phyloP scores from a whole-genome alignment of 2,888 invertebrate species.

The Poecilobothrus nobilitatus region DNA sequence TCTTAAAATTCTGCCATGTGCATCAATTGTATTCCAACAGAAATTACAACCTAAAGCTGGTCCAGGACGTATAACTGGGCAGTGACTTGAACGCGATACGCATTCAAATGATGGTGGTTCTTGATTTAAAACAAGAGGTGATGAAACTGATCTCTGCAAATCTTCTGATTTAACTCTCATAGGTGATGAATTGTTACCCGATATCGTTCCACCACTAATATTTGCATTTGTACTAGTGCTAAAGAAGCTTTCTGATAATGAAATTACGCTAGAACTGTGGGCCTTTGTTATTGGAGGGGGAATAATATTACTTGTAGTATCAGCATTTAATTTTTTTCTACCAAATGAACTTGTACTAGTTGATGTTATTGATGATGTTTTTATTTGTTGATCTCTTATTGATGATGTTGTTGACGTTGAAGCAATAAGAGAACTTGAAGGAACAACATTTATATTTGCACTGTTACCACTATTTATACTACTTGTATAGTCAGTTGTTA shows the following conservation, averaged over 20 bases:
- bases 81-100: conserved; percentile 61
- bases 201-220: conserved; percentile 21
- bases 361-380: background rate
- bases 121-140: conserved; percentile 48
- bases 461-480: background rate
- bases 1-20: conserved; percentile 69
- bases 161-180: conserved; percentile 52
- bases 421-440: conserved; percentile 24
- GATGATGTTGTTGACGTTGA: conserved; percentile 22
- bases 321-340: conserved; percentile 21
- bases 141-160: conserved; percentile 52
- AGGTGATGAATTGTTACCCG: conserved; percentile 39
- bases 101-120: background rate
- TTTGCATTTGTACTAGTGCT: conserved; percentile 14
- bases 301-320: conserved; percentile 17
- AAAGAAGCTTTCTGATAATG: conserved; percentile 27
- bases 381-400: conserved; percentile 28
- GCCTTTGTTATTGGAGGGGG: conserved; percentile 16
- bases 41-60: conserved; percentile 81
- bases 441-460: background rate
- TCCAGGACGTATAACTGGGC: conserved; percentile 72
- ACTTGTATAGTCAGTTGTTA: background rate
- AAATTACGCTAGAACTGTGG: conserved; percentile 28
- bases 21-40: conserved; percentile 85
- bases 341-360: conserved; percentile 14